These are phyloP conservation scores for Acromyrmex charruanus DNA, from an alignment of 1,140 invertebrate species.

Conservation along the genomic window DNA sequence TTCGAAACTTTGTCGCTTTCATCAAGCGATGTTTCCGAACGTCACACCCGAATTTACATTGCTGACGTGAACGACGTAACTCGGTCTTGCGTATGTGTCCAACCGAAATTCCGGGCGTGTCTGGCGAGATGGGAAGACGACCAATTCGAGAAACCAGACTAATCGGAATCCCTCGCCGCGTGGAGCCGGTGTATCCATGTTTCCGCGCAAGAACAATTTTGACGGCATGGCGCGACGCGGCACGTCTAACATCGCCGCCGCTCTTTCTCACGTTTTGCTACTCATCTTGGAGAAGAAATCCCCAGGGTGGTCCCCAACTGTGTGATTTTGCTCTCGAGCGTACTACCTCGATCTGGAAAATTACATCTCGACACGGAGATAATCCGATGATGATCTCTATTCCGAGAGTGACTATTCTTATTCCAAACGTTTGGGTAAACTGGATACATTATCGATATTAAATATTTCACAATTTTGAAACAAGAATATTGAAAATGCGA, in stretches of 20 bases:
- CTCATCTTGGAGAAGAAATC: slow-evolving; percentile 6
- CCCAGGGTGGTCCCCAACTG: background rate
- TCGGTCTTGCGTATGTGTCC: slow-evolving; percentile 61
- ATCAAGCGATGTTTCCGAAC: slow-evolving; percentile 18
- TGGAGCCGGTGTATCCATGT: slow-evolving; percentile 19
- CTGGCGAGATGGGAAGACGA: slow-evolving; percentile 50
- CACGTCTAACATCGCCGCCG: background rate
- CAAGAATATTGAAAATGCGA: background rate
- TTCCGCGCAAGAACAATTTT: slow-evolving; percentile 43
- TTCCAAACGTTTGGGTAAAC: background rate
- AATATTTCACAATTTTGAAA: slow-evolving; percentile 13
- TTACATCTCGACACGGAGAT: slow-evolving; percentile 17
- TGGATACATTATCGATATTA: background rate
- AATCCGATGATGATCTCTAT: slow-evolving; percentile 12
- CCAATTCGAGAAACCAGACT: slow-evolving; percentile 64
- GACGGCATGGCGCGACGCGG: slow-evolving; percentile 21
- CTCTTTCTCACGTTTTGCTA: slow-evolving; percentile 24
- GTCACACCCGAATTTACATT: slow-evolving; percentile 65
- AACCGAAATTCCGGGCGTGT: slow-evolving; percentile 70
- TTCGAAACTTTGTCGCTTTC: background rate
- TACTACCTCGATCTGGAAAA: background rate
- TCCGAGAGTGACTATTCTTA: slow-evolving; percentile 48
- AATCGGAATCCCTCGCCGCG: slow-evolving; percentile 51
- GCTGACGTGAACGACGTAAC: slow-evolving; percentile 65
- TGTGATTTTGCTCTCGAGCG: slow-evolving; percentile 5